A percentile compares a stretch with the other conserved stretches of the same genome.
Evolutionary conservation across 2,888 invertebrate genomes (phyloP).

Genomic region (Cerceris rybyensis): DNA sequence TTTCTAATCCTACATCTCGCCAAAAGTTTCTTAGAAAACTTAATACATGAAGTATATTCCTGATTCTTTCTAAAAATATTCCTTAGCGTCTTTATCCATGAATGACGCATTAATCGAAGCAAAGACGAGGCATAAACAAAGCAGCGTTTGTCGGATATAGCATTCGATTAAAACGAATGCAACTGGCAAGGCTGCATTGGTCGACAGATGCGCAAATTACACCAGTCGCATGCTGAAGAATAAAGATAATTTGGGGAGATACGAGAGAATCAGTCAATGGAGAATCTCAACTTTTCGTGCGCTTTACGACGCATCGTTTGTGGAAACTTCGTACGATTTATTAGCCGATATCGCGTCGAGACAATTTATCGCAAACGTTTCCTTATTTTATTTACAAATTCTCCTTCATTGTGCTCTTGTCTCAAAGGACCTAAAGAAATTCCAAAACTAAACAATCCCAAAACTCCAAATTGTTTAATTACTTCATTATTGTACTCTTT

Average conservation of each 20-base stretch:
- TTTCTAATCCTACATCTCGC: too few relatives aligned
- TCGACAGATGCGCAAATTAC: constrained; percentile 55
- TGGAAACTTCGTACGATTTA: constrained; percentile 34
- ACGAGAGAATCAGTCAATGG: constrained; percentile 45
- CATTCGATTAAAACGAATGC: constrained; percentile 7
- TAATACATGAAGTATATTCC: too few relatives aligned
- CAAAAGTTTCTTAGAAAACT: too few relatives aligned
- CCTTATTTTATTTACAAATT: too few relatives aligned
- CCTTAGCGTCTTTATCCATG: not conserved
- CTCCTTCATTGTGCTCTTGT: too few relatives aligned
- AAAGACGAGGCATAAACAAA: not conserved
- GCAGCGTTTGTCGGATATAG: not conserved
- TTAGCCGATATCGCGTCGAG: constrained; percentile 14
- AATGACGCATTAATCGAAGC: not conserved
- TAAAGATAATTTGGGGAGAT: constrained; percentile 60
- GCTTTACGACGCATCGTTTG: constrained; percentile 43
- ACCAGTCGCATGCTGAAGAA: constrained; percentile 37
- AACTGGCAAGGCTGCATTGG: constrained; percentile 26
- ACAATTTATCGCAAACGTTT: not conserved
- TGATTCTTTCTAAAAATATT: too few relatives aligned
- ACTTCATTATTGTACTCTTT: too few relatives aligned
- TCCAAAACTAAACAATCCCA: too few relatives aligned
- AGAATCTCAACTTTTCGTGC: constrained; percentile 49
- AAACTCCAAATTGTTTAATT: too few relatives aligned
- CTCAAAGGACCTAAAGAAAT: too few relatives aligned